Base-by-base conservation (phyloP, 2,113 vertebrate genomes). In the Rhinogobius similis region DNA sequence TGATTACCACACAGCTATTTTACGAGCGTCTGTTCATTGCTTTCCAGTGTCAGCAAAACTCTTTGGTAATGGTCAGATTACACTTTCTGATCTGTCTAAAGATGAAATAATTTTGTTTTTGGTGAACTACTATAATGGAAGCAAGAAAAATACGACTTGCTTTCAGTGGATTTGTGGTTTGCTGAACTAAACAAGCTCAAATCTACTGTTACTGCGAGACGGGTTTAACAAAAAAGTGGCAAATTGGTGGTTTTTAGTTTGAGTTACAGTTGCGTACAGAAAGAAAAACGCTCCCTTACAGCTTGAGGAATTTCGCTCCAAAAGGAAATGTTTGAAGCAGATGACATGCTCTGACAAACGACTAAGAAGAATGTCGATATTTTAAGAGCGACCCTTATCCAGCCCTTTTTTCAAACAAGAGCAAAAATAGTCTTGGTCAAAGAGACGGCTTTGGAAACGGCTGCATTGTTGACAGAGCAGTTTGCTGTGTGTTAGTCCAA, bases 401-500 rank as follows among this genome's bases (percentile, higher is more conserved):
- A 24, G 78, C 27, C 32, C 23, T 21, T 46, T 16, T 20, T 50
- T 72, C 67, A 27, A 69, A 52, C 43, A 44, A 32, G 38, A 5
- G 16, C 43, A 68, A 32, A 82, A 75, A 75, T 75, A 76, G 41
- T 62, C 44, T 53, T 23, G 9, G 29, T 41, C 26, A 66, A 79
- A 82, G 76, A 13, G n/a, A n/a, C 26, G 64, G 62, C 10, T 73
- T 72, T 58, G 11, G 44, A 64, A 41, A 72, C 32, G 65, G 67
- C 65, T 26, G 59, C 72, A 79, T 72, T 38, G 41, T 72, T 48
- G 44, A 43, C 58, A 82, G 72, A 75, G 78, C 29, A 21, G 75
- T 83, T 73, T 71, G 74, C 62, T 64, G 61, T 21, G 73, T 82
- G 78, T 65, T 58, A 58, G 70, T 65, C 78, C 82, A 85, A 79